Conservation (phyloP, 1,140 invertebrate species). For the Philotrypesis tridentata region DNA sequence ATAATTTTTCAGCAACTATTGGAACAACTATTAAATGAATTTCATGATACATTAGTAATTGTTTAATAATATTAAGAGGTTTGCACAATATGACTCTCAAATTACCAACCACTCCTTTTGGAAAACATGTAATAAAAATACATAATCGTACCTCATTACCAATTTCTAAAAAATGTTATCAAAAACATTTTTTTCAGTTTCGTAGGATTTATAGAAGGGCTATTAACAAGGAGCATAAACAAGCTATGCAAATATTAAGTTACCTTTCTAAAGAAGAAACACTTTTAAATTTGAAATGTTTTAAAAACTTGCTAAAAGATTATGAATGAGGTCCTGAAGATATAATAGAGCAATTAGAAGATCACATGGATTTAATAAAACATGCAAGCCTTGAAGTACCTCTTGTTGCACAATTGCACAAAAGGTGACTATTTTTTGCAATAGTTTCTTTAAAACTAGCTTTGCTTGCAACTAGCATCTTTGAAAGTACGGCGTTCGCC, state of each 20-base stretch:
- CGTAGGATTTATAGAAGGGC: constrained; percentile 81
- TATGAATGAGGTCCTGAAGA: constrained; percentile 41
- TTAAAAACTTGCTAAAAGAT: constrained; percentile 58
- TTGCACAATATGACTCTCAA: constrained; percentile 77
- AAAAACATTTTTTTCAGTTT: constrained; percentile 72
- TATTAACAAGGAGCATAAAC: constrained; percentile 77
- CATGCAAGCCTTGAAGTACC: constrained; percentile 65
- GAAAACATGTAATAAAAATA: constrained; percentile 78
- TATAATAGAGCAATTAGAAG: constrained; percentile 52
- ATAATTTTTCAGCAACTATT: constrained; percentile 50
- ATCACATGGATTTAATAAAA: constrained; percentile 59
- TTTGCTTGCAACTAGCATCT: constrained; percentile 54
- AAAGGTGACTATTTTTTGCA: too few relatives aligned
- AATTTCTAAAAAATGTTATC: too few relatives aligned
- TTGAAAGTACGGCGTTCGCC: constrained; percentile 57
- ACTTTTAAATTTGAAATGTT: constrained; percentile 69
- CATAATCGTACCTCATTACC: constrained; percentile 28
- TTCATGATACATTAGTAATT: constrained; percentile 78
- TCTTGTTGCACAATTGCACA: not conserved
- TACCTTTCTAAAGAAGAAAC: constrained; percentile 82
- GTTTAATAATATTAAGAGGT: constrained; percentile 79
- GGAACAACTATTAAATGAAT: constrained; percentile 72
- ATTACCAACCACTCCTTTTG: constrained; percentile 80
- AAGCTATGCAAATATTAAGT: constrained; percentile 79
- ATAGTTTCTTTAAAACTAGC: too few relatives aligned